phyloP scores from a whole-genome alignment of 1,140 invertebrate genomes.

The Trichonephila clavata region DNA sequence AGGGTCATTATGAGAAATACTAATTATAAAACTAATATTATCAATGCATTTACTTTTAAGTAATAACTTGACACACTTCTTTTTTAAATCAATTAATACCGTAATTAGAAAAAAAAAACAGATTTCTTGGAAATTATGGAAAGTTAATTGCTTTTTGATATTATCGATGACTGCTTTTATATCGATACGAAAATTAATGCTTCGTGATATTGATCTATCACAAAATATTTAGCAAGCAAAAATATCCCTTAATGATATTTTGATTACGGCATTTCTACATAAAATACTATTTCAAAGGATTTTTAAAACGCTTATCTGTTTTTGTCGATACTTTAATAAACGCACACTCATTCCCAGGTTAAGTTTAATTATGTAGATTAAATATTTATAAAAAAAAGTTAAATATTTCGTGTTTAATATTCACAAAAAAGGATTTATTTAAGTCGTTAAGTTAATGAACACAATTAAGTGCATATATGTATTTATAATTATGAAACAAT shows the following conservation, averaged over 20 bases:
- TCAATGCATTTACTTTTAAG: not conserved
- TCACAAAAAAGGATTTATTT: too few relatives aligned
- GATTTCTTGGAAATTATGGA: not conserved
- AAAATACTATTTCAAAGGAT: not conserved
- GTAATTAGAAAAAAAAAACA: not conserved
- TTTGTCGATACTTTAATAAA: too few relatives aligned
- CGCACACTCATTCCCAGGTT: too few relatives aligned
- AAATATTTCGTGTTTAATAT: too few relatives aligned
- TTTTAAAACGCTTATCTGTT: too few relatives aligned
- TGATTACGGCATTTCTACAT: not conserved
- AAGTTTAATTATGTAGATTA: too few relatives aligned
- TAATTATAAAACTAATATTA: not conserved
- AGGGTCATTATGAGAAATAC: too few relatives aligned
- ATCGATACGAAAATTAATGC: slow-evolving; percentile 43
- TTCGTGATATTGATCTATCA: not conserved
- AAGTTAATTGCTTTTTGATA: slow-evolving; percentile 32
- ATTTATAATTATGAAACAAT: too few relatives aligned
- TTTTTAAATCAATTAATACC: not conserved
- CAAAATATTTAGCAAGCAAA: not conserved
- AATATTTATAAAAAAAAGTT: too few relatives aligned
- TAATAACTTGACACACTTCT: not conserved
- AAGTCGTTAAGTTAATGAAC: too few relatives aligned
- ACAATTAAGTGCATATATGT: too few relatives aligned
- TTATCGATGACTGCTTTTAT: not conserved
- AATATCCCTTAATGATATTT: slow-evolving; percentile 31